Evolutionary conservation across 2,888 invertebrate genomes (phyloP), one percentile per base, ranked within the genome.

Genomic region (Rhagophthalmus giganteus): DNA sequence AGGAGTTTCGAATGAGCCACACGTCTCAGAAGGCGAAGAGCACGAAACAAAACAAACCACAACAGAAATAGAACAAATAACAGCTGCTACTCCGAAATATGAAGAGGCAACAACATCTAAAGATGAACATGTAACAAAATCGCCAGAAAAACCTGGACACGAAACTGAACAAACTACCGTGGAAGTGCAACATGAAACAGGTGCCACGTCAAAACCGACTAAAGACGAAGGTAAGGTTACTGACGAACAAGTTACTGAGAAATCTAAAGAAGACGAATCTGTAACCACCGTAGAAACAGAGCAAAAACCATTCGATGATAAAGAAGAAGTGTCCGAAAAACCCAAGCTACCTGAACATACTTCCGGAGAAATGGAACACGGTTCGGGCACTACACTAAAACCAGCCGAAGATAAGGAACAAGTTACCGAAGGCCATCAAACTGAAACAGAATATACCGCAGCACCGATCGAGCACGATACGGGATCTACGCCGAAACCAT

Each of bases 331-430:
- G n/a, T n/a, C n/a, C n/a, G n/a, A n/a, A n/a, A n/a, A n/a, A n/a
- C n/a, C n/a, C n/a, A n/a, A n/a, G n/a, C n/a, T n/a, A n/a, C n/a
- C n/a, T 20, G 28, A 28, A 28, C 2, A 28, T 5, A 8, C 4
- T 28, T 3, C 8, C n/a, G 28, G n/a, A 28, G 28, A 8, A 11
- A 8, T 28, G 4, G 11, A 28, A 4, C 28, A 28, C 4, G 8
- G 6, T 28, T 6, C 28, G 5, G 4, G n/a, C 11, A 28, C 5
- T 6, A 11, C 11, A 10, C 28, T 9, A 28, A 28, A n/a, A 11
- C 9, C 28, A 33, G n/a, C 11, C 5, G 13, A 33, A 33, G 4
- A 13, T 26, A 47, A 20, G 15, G 15, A 26, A 25, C 15, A 37
- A 32, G 32, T 15, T 11, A 33, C n/a, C 10, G 15, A 12, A 8